Percentiles rank a stretch among this genome's conserved stretches.
Conservation (phyloP, 1,140 invertebrate genomes). For the Eupeodes corollae region DNA sequence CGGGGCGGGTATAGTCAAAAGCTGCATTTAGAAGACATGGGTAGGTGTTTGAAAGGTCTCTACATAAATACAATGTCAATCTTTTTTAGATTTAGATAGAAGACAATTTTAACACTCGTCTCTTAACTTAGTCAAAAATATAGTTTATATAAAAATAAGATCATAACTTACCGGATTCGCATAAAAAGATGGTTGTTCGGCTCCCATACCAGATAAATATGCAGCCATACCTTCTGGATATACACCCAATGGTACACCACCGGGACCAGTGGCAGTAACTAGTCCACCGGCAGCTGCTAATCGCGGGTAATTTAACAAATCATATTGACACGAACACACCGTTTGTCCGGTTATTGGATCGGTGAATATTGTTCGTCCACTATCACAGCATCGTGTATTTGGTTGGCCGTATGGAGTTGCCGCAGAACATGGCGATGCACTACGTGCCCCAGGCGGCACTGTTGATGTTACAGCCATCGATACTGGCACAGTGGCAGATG, state of each 20-base stretch:
- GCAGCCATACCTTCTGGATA: conserved; percentile 61
- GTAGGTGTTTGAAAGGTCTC: too few relatives aligned
- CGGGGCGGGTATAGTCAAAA: too few relatives aligned
- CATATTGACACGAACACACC: conserved; percentile 85
- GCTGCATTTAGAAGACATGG: too few relatives aligned
- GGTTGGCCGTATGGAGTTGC: conserved; percentile 31
- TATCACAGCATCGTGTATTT: conserved; percentile 71
- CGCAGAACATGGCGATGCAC: conserved; percentile 38
- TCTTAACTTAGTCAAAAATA: too few relatives aligned
- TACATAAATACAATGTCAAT: too few relatives aligned
- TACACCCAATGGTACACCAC: conserved; percentile 53
- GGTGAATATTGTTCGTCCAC: conserved; percentile 79
- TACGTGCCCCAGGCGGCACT: conserved; percentile 41
- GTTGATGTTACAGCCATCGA: conserved; percentile 33
- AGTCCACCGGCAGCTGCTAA: conserved; percentile 54
- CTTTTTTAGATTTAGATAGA: too few relatives aligned
- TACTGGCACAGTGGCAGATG: conserved; percentile 11
- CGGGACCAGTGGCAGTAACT: conserved; percentile 30
- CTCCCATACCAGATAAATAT: conserved; percentile 66
- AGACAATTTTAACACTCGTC: too few relatives aligned
- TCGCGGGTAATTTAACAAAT: conserved; percentile 67
- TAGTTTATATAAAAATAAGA: too few relatives aligned
- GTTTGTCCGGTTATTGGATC: conserved; percentile 86
- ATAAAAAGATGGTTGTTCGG: conserved; percentile 72
- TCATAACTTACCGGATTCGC: conserved; percentile 59